Base-by-base conservation (phyloP, 2,888 invertebrate species). In the Onchidella celtica region DNA sequence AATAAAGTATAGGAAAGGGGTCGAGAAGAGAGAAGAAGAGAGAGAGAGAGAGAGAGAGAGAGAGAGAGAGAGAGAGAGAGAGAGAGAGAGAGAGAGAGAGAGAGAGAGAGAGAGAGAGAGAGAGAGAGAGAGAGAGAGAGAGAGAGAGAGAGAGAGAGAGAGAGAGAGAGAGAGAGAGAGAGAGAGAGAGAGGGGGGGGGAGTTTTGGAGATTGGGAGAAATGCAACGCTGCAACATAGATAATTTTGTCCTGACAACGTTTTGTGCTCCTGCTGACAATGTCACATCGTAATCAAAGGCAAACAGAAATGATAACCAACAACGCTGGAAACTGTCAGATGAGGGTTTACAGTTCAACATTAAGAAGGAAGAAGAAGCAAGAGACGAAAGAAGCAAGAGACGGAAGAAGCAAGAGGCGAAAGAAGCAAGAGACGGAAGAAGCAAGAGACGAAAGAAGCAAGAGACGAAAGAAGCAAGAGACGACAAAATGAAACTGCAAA, bases 171-270 rank as follows among this genome's bases (percentile, higher is more conserved):
- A 70, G 61, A 59, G 29, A 70, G 38, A 70, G 24, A 61, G 63
- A 24, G 34, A 36, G 27, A 69, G 57, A 29, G 11, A 61, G 36
- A 79, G 40, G 40, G 29, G 61, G 70, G 29, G 61, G 61, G 40
- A 70, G 34, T 14, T 47, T 34, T 32, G 61, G 61, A 59, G 78
- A 69, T 38, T 38, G 61, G 55, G 73, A 40, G 65, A 73, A 65
- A 73, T 40, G 65, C 32, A 73, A 24, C n/a, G n/a, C n/a, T n/a
- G n/a, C n/a, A n/a, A n/a, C n/a, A n/a, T n/a, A n/a, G n/a, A n/a
- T n/a, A n/a, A n/a, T n/a, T n/a, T n/a, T n/a, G n/a, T n/a, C n/a
- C n/a, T n/a, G n/a, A n/a, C n/a, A n/a, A n/a, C n/a, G n/a, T n/a
- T n/a, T n/a, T n/a, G n/a, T n/a, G n/a, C n/a, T n/a, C n/a, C n/a